These are phyloP conservation scores for Eristalinus aeneus DNA, from an alignment of 2,888 invertebrate species.

Conservation along the genomic window DNA sequence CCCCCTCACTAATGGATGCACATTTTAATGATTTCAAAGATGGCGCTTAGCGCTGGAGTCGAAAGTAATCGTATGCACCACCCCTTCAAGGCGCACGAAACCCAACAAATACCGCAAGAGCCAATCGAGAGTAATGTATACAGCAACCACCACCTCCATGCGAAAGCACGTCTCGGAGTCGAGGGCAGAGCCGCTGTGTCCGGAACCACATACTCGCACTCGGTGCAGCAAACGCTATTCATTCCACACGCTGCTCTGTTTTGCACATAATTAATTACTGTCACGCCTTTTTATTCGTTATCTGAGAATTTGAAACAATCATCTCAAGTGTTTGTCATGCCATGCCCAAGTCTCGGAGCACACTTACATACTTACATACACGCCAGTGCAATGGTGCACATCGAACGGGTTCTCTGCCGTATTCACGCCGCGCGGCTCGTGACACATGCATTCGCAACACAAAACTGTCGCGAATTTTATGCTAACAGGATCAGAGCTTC, in stretches of 20 bases:
- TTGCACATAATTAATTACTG: conserved; percentile 81
- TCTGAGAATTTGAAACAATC: conserved; percentile 79
- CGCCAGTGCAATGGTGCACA: background rate
- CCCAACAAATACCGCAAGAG: conserved; percentile 53
- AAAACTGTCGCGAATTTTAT: background rate
- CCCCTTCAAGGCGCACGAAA: conserved; percentile 49
- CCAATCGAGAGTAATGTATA: conserved; percentile 33
- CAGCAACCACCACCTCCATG: conserved; percentile 11
- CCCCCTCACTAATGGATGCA: conserved; percentile 34
- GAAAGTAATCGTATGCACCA: conserved; percentile 66
- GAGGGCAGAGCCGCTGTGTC: conserved; percentile 17
- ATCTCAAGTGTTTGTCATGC: conserved; percentile 75
- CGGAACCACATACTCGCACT: conserved; percentile 55
- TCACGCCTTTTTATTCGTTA: conserved; percentile 79
- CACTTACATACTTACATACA: background rate
- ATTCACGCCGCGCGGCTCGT: background rate
- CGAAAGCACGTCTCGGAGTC: conserved; percentile 15
- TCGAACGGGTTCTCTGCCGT: background rate
- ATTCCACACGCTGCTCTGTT: conserved; percentile 65
- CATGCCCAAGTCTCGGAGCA: conserved; percentile 23
- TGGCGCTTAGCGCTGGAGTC: conserved; percentile 67
- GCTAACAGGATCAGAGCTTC: background rate
- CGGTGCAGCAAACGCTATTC: conserved; percentile 59
- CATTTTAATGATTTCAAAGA: conserved; percentile 65
- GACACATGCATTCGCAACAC: background rate